Evolutionary conservation across 1,140 invertebrate species (phyloP).

Genomic region (Potamilus streckersoni): DNA sequence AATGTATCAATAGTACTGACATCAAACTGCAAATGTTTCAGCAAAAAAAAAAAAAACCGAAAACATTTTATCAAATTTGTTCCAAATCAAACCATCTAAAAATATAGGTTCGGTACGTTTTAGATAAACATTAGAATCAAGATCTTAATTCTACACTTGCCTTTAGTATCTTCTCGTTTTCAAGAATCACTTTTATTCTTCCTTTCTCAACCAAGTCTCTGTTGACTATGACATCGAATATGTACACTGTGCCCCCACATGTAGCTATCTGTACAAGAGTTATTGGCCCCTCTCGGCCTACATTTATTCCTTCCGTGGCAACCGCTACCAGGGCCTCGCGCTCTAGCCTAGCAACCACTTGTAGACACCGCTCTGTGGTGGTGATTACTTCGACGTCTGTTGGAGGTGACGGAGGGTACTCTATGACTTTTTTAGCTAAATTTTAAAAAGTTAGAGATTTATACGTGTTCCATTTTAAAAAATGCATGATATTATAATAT

Average conservation of each 20-base stretch:
- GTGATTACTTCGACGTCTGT: slow-evolving; percentile 11
- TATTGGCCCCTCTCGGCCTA: slow-evolving; percentile 25
- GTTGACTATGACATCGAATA: slow-evolving; percentile 24
- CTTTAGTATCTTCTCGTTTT: slow-evolving; percentile 22
- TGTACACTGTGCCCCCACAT: slow-evolving; percentile 21
- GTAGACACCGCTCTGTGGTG: slow-evolving; percentile 10
- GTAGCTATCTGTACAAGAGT: slow-evolving; percentile 29
- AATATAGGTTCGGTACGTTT: too few relatives aligned
- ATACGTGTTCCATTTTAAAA: too few relatives aligned
- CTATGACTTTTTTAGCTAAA: too few relatives aligned
- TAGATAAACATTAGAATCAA: too few relatives aligned
- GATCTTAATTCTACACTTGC: not conserved
- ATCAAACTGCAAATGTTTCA: too few relatives aligned
- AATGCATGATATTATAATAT: too few relatives aligned
- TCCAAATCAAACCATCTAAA: too few relatives aligned
- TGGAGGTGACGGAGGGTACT: not conserved
- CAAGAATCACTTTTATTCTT: slow-evolving; percentile 7
- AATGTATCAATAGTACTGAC: too few relatives aligned
- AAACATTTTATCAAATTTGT: too few relatives aligned
- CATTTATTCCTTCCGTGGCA: slow-evolving; percentile 28
- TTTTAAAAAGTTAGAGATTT: too few relatives aligned
- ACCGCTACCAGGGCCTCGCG: slow-evolving; percentile 25
- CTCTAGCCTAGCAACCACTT: slow-evolving; percentile 20
- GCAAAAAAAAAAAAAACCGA: too few relatives aligned
- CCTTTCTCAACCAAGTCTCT: slow-evolving; percentile 11